phyloP scores from a whole-genome alignment of 1,140 invertebrate species.

The Micrasema longulum region DNA sequence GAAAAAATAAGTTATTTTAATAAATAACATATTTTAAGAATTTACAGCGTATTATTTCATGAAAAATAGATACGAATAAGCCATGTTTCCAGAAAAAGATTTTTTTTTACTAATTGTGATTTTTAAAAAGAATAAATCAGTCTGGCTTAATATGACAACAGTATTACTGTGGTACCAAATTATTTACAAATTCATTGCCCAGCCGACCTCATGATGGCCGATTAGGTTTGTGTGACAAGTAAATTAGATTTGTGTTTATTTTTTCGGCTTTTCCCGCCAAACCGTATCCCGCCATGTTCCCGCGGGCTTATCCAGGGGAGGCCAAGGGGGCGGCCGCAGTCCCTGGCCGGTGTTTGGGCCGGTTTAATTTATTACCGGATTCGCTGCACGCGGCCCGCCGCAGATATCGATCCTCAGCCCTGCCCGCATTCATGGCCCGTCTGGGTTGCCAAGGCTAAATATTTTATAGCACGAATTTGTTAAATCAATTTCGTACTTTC shows the following conservation, averaged over 20 bases:
- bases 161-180: too few species aligned
- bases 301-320: constrained; percentile 18
- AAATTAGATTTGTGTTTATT: background rate
- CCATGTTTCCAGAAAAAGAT: too few species aligned
- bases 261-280: background rate
- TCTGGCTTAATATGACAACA: too few species aligned
- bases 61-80: too few species aligned
- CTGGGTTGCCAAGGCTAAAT: constrained; percentile 46
- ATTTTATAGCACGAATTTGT: constrained; percentile 41
- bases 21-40: too few species aligned
- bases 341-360: constrained; percentile 61
- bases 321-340: constrained; percentile 33
- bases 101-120: too few species aligned
- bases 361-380: constrained; percentile 64
- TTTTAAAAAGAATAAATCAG: too few species aligned
- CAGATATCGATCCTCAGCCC: constrained; percentile 58
- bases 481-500: constrained; percentile 39
- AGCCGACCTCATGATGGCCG: too few species aligned
- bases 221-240: background rate
- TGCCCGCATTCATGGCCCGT: constrained; percentile 36
- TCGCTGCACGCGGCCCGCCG: constrained; percentile 60
- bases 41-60: too few species aligned
- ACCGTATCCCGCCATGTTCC: constrained; percentile 19
- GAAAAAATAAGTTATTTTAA: too few species aligned
- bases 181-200: too few species aligned